Evolutionary conservation across 2,113 vertebrate species (phyloP).

Genomic region (Nesospiza acunhae): DNA sequence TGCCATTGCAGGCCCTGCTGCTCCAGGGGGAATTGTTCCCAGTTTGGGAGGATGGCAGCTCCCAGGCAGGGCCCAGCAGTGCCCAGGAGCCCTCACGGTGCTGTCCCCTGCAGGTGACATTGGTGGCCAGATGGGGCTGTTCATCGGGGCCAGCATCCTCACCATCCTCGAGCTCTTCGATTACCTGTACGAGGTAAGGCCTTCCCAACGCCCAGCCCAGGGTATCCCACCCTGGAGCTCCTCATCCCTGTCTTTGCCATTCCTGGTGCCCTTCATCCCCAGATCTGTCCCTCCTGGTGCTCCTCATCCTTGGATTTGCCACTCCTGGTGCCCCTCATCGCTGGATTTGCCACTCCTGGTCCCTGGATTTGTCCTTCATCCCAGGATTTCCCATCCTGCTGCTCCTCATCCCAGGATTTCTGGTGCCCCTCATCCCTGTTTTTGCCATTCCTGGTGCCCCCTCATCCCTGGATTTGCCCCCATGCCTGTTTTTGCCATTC

Average conservation of each 20-base stretch:
- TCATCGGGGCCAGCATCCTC: constrained; percentile 98
- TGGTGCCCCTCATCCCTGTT: too few relatives aligned
- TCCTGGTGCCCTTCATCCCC: too few relatives aligned
- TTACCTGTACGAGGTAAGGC: constrained; percentile 94
- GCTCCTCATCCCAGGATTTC: too few relatives aligned
- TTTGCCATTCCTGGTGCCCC: too few relatives aligned
- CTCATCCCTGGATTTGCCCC: too few relatives aligned
- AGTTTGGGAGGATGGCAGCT: background rate
- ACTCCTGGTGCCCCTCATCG: background rate
- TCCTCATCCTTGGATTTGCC: too few relatives aligned
- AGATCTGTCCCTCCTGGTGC: background rate
- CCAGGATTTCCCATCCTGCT: too few relatives aligned
- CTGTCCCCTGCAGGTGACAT: constrained; percentile 83
- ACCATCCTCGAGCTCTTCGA: constrained; percentile 98
- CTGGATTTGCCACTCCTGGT: too few relatives aligned
- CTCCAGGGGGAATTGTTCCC: background rate
- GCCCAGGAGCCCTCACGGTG: background rate
- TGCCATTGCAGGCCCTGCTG: accelerated
- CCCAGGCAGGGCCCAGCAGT: background rate
- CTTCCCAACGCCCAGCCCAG: background rate
- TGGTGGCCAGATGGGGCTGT: constrained; percentile 98
- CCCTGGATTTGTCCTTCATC: too few relatives aligned
- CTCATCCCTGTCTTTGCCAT: background rate
- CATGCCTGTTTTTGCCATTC: background rate
- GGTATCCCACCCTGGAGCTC: accelerated